Base-by-base conservation (phyloP, 2,113 vertebrate species). In the Xenopus borealis region DNA sequence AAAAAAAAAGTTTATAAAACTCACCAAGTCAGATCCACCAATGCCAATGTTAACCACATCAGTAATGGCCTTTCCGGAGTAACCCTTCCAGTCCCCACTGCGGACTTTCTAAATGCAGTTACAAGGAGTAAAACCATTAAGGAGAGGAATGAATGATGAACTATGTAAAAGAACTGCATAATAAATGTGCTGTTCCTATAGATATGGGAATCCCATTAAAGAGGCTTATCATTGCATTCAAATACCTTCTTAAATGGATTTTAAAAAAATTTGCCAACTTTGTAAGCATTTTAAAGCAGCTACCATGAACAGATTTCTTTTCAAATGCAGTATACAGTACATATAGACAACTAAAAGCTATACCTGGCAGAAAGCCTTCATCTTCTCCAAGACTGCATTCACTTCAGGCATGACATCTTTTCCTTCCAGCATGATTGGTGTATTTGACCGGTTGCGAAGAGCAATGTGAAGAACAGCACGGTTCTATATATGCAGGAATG, bases 11-110 rank as follows among this genome's bases (percentile, higher is more conserved):
- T 14, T 16, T 3, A n/a, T 1, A n/a, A 55, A 13, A 0, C 94
- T 91, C 81, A 98, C 97, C 89, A 98, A 87, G 78, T 99, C 96
- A 50, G 97, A 99, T 79, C 97, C 97, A 17, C 97, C 97, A 0
- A 99, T 99, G 40, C 97, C 97, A 0, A 99, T 75, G 67, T 99
- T 99, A 79, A 99, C 91, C 17, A 99, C 89, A 23, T 99, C 96
- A 0, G 92, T 96, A 78, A 99, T 98, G 77, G 93, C 5, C 82
- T 97, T 97, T 4, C 95, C 96, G 0, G 94, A 91, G 88, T 90
- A 98, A 23, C 97, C 97, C 70, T 98, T 98, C 97, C 96, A 99
- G 18, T 98, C 93, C 0, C 97, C 96, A 0, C 94, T 85, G 53
- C 96, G 94, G 46, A 99, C 96, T 75, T 86, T 93, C 97, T 98